Evolutionary conservation across 2,113 vertebrate genomes (phyloP).

Genomic region (Halichoerus grypus): DNA sequence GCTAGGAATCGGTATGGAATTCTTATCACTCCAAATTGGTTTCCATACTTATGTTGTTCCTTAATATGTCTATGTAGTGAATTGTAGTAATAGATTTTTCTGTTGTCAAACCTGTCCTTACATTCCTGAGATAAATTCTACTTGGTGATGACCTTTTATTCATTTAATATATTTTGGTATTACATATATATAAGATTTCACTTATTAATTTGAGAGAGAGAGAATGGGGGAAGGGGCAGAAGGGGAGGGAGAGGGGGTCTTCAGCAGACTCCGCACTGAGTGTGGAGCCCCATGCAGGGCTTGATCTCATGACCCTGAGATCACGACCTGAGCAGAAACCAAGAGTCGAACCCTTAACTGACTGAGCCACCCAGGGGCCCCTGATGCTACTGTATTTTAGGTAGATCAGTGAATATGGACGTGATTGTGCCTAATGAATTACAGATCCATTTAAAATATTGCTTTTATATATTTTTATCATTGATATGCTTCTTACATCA

Average conservation of each 20-base stretch:
- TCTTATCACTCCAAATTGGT: not conserved
- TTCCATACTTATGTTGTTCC: not conserved
- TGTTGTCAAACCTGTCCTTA: not conserved
- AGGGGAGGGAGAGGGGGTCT: not conserved
- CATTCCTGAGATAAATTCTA: not conserved
- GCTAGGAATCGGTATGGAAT: not conserved
- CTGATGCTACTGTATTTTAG: conserved; percentile 19
- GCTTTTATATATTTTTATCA: conserved; percentile 26
- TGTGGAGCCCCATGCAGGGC: not conserved
- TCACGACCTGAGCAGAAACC: not conserved
- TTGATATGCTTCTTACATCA: not conserved
- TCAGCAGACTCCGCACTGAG: not conserved
- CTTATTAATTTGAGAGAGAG: not conserved
- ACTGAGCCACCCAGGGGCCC: not conserved
- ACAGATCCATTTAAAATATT: not conserved
- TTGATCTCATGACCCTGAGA: not conserved
- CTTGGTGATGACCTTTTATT: not conserved
- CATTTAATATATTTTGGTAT: not conserved
- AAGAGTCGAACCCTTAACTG: not conserved
- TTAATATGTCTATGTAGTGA: not conserved
- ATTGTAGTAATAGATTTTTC: not conserved
- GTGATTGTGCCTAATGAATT: not conserved
- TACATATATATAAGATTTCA: not conserved
- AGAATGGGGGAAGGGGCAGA: not conserved
- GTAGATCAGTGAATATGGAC: not conserved